phyloP scores from a whole-genome alignment of 2,797 vertebrate genomes.

The Huso huso region DNA sequence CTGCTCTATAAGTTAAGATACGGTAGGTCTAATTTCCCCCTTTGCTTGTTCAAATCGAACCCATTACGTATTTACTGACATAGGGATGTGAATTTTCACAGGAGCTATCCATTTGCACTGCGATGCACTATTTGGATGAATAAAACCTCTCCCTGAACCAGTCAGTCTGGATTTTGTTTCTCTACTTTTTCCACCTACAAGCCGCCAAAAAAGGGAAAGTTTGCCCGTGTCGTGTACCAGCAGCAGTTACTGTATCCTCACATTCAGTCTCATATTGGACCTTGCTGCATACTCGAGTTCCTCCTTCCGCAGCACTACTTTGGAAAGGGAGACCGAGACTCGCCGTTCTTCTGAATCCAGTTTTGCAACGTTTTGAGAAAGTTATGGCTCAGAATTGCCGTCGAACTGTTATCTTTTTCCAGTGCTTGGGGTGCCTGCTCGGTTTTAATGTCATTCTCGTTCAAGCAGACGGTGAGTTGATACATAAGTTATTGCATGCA shows the following conservation, averaged over 20 bases:
- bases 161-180: conserved; percentile 35
- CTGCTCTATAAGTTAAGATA: too few relatives aligned
- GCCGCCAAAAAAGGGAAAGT: conserved; percentile 23
- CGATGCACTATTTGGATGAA: conserved; percentile 55
- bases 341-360: conserved; percentile 9
- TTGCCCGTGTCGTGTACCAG: conserved; percentile 11
- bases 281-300: background rate
- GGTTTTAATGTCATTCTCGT: conserved; percentile 47
- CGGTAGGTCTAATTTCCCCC: conserved; percentile 6
- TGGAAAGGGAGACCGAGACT: conserved; percentile 22
- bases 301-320: conserved; percentile 9
- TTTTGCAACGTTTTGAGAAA: conserved; percentile 19
- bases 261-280: background rate
- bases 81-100: conserved; percentile 72
- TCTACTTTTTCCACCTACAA: conserved; percentile 30
- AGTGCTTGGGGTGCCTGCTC: conserved; percentile 47
- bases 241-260: conserved; percentile 23
- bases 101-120: conserved; percentile 54
- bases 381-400: conserved; percentile 41
- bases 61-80: conserved; percentile 63
- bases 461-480: conserved; percentile 67
- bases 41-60: conserved; percentile 38
- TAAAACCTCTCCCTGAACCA: conserved; percentile 54
- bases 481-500: too few relatives aligned
- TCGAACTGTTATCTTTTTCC: conserved; percentile 29